phyloP scores from a whole-genome alignment of 2,113 vertebrate species.

The Calypte anna region DNA sequence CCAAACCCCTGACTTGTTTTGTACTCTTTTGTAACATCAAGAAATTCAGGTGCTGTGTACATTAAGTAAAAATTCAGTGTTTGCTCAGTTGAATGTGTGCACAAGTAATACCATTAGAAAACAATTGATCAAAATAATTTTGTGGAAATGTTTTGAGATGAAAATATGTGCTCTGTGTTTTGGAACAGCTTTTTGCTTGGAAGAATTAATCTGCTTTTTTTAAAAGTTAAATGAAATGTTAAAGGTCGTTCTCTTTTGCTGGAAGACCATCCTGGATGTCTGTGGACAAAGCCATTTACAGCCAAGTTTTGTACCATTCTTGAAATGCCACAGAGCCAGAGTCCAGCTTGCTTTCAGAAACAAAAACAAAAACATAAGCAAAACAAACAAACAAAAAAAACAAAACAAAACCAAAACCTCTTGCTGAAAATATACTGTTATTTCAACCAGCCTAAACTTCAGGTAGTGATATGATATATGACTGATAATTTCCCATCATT shows the following conservation, averaged over 20 bases:
- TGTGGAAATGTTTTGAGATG: neutral
- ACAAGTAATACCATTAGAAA: neutral
- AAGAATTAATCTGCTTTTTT: neutral
- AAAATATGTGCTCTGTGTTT: neutral
- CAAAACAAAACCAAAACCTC: neutral
- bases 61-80: neutral
- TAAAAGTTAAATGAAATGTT: neutral
- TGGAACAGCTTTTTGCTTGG: neutral
- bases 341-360: neutral
- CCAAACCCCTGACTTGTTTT: neutral
- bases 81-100: neutral
- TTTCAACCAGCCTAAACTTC: neutral
- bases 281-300: neutral
- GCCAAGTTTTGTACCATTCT: neutral
- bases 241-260: neutral
- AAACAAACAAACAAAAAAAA: too few relatives aligned
- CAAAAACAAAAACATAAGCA: too few relatives aligned
- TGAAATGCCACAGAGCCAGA: neutral
- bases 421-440: neutral
- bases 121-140: neutral
- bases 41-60: neutral
- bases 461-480: neutral
- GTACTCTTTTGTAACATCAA: neutral
- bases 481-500: neutral
- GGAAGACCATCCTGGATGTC: neutral